Evolutionary conservation across 2,113 vertebrate species (phyloP), one percentile per base, ranked within the genome.

Genomic region (Hemiprocne comata): DNA sequence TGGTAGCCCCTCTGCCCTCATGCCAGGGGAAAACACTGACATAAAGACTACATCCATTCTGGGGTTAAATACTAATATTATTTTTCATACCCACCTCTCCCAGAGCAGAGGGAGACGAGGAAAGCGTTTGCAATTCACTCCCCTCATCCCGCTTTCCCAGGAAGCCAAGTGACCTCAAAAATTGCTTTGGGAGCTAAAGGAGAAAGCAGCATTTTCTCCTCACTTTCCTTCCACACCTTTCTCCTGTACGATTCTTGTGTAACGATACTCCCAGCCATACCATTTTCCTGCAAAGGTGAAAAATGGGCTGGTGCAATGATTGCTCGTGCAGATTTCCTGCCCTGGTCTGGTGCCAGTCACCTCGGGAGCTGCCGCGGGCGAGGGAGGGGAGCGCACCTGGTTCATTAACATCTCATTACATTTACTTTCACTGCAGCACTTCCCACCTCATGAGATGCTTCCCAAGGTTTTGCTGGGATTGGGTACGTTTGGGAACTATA

Each of bases 301-400:
- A 81, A 74, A 2, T 0, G 2, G 11, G 12, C 66, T 76, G 87
- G 20, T 67, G 42, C 60, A 60, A 24, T 2, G 50, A 19, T 7
- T 17, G 7, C 19, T 31, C 0, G 4, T 15, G 33, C 46, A 77
- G 69, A 42, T 38, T 51, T 29, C 4, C 1, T 50, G 50, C 16
- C 70, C 50, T 9, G 26, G 11, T 19, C 25, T 85, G 70, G 46
- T 10, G 18, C 31, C 0, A 0, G 38, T 53, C 4, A 1, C 65
- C 21, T 31, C 0, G 0, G 71, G 50, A 62, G 11, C 53, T 58
- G 71, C 78, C 0, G 1, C 1, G 23, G 34, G 33, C 1, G 3
- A 78, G 44, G 78, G 46, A 44, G 33, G 17, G 34, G 42, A 58
- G 13, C 65, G 57, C 2, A 7, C 33, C 20, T 0, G 0, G 3